A percentile compares a stretch with the other conserved stretches of the same genome.
These are phyloP conservation scores for Pseudorasbora parva DNA, from an alignment of 2,113 vertebrate genomes.

Conservation along the genomic window DNA sequence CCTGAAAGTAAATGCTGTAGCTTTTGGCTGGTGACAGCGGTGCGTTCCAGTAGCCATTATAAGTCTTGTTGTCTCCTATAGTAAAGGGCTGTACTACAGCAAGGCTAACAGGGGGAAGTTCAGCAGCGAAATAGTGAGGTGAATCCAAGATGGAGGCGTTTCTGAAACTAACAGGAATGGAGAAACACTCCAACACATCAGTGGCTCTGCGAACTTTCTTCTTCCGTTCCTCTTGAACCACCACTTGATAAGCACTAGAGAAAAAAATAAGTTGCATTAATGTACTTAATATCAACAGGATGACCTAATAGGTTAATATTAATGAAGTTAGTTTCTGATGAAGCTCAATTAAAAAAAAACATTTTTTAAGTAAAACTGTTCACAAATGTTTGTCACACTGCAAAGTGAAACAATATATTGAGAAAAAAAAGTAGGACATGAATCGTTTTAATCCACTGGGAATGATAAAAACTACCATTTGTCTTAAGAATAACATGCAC, in stretches of 20 bases:
- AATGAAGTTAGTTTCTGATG: not conserved
- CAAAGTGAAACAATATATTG: not conserved
- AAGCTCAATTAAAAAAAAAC: not conserved
- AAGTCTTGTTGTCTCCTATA: slow-evolving; percentile 96
- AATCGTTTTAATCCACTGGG: not conserved
- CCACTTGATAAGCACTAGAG: slow-evolving; percentile 90
- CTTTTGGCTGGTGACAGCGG: slow-evolving; percentile 94
- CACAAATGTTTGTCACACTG: not conserved
- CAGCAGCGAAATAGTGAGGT: slow-evolving; percentile 91
- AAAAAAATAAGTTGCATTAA: slow-evolving; percentile 2
- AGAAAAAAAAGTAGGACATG: not conserved
- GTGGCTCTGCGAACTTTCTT: slow-evolving; percentile 90
- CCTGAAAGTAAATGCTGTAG: slow-evolving; percentile 98
- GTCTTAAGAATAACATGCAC: not conserved
- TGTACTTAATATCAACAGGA: not conserved
- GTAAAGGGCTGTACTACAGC: slow-evolving; percentile 90
- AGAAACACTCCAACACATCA: slow-evolving; percentile 87
- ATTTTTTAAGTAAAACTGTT: not conserved
- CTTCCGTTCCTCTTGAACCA: slow-evolving; percentile 91
- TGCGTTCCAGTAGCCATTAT: slow-evolving; percentile 96
- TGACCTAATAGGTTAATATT: not conserved
- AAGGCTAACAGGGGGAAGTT: slow-evolving; percentile 88
- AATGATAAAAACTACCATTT: not conserved
- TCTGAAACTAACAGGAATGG: slow-evolving; percentile 87
- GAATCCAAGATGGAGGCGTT: slow-evolving; percentile 90